Conservation (phyloP, 1,140 invertebrate genomes). For the Macrocentrus cingulum region DNA sequence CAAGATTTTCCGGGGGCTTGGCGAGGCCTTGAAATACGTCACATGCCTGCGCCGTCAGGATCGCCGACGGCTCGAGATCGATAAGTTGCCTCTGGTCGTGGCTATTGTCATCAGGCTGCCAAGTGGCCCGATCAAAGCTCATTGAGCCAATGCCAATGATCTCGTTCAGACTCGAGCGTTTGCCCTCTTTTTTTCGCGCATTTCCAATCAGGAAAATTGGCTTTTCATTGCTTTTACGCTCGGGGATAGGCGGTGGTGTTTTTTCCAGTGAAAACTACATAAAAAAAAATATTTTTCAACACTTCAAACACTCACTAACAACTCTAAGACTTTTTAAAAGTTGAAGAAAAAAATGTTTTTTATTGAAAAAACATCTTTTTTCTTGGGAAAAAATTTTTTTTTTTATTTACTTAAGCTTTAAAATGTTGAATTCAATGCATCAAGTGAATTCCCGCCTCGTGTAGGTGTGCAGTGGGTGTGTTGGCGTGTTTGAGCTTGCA, state of each 20-base stretch:
- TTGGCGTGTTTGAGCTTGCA: too few species aligned
- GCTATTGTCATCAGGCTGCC: conserved; percentile 5
- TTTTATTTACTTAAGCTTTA: too few species aligned
- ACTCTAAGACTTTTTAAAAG: too few species aligned
- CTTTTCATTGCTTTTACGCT: conserved; percentile 54
- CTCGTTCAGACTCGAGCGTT: conserved; percentile 13
- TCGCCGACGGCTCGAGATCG: conserved; percentile 26
- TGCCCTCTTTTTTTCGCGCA: conserved; percentile 24
- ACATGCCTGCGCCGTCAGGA: neutral
- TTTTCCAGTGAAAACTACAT: conserved; percentile 26
- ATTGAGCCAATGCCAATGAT: neutral
- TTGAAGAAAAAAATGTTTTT: too few species aligned
- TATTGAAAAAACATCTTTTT: too few species aligned
- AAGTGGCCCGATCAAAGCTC: neutral
- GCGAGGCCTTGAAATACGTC: conserved; percentile 2
- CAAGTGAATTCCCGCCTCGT: too few species aligned
- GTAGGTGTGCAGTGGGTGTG: too few species aligned
- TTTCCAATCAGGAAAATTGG: conserved; percentile 32
- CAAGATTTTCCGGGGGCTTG: conserved; percentile 8
- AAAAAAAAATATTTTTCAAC: too few species aligned
- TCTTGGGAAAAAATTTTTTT: too few species aligned
- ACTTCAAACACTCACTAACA: too few species aligned
- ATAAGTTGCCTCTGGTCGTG: conserved; percentile 23
- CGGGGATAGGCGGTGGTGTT: conserved; percentile 57
- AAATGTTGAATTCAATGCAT: too few species aligned